Base-by-base conservation (phyloP, 2,888 invertebrate genomes). In the Idaea dimidiata region DNA sequence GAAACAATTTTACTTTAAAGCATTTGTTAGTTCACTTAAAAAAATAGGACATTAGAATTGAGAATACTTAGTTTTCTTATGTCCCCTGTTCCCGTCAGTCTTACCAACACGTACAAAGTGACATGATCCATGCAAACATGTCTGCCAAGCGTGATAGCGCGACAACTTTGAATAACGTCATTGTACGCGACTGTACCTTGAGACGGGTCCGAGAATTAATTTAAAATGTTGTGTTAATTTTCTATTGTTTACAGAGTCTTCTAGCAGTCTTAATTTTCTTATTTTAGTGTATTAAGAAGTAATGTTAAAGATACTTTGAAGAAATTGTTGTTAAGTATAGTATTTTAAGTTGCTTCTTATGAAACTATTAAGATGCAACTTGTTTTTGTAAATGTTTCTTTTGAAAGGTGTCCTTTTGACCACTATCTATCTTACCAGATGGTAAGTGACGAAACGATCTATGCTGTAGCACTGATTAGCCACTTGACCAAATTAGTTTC, bases 101-200 rank as follows among this genome's bases (percentile, higher is more conserved):
- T 10, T 43, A 43, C 43, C 33, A 33, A 33, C 33, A 33, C 33
- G 7, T 43, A 14, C 43, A 3, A 43, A 7, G 43, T 43, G 10
- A 43, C 43, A 8, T 10, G 43, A 43, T 2, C 14, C 43, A 54
- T 33, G 62, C 55, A 55, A n/a, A 62, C 56, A 66, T 66, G 79
- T 74, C 82, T 83, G 82, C 71, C 65, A 66, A 67, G 73, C 69
- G 74, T 83, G 84, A 85, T 85, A 84, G 82, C 79, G 82, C 74
- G 70, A 74, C 75, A 72, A 75, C 76, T 74, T 78, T 70, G 66
- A 66, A 56, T 24, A 77, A 73, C 71, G 67, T 77, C 68, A 81
- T 80, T 81, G 82, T 72, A 70, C 74, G 68, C 77, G 77, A 75
- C 77, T 76, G 77, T 82, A 81, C 78, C 66, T 63, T 67, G 43